Conservation (phyloP, 2,113 vertebrate genomes). For the Leucoraja erinaceus region DNA sequence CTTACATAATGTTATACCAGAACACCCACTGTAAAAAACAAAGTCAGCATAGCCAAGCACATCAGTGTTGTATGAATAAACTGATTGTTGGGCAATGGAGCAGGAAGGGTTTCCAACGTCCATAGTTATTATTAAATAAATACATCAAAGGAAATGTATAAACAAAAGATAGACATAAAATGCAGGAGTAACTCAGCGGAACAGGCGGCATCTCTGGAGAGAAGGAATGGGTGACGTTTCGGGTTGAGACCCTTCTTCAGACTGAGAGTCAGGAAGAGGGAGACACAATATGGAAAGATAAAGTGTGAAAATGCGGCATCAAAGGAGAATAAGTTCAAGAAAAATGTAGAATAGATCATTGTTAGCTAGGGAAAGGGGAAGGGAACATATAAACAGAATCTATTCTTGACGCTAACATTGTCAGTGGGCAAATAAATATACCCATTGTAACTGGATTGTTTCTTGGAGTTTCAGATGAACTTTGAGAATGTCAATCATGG, state of each 20-base stretch:
- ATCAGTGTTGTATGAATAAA: not conserved
- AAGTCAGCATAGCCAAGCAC: not conserved
- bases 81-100: not conserved
- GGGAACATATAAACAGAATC: not conserved
- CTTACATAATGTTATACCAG: conserved; percentile 5
- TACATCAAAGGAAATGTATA: too few species aligned
- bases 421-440: not conserved
- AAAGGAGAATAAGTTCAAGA: too few species aligned
- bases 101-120: not conserved
- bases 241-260: too few species aligned
- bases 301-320: too few species aligned
- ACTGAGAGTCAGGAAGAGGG: too few species aligned
- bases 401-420: not conserved
- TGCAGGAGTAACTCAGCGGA: too few species aligned
- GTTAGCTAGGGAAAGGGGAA: too few species aligned
- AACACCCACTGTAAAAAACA: not conserved
- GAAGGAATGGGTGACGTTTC: too few species aligned
- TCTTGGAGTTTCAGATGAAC: not conserved
- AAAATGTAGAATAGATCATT: too few species aligned
- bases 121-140: not conserved
- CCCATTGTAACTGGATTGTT: not conserved
- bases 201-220: too few species aligned
- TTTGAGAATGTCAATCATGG: not conserved
- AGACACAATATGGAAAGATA: too few species aligned
- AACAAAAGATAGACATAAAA: too few species aligned